Conservation (phyloP, 2,888 invertebrate species). For the Nephrocerus scutellatus region DNA sequence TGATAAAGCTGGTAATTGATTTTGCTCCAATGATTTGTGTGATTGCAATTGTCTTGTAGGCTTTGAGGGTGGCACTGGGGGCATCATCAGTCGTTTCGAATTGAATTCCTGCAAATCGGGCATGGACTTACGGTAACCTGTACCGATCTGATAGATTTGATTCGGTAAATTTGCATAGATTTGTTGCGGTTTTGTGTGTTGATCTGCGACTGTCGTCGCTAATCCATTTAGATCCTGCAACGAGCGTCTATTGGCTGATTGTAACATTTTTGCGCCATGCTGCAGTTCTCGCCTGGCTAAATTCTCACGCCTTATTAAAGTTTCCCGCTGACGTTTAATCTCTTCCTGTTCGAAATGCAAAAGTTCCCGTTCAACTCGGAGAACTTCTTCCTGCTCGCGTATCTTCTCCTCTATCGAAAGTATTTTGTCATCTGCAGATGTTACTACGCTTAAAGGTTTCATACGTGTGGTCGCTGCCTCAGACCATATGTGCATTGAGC, state of each 20-base stretch:
- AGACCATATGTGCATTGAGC: too few relatives aligned
- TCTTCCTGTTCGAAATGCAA: constrained; percentile 72
- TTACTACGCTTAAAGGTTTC: constrained; percentile 48
- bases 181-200: constrained; percentile 36
- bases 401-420: constrained; percentile 59
- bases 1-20: too few relatives aligned
- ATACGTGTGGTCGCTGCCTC: too few relatives aligned
- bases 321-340: constrained; percentile 65
- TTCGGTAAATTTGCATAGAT: constrained; percentile 37
- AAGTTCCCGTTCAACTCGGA: constrained; percentile 71
- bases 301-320: constrained; percentile 59
- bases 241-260: constrained; percentile 53
- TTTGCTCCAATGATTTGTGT: too few relatives aligned
- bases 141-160: constrained; percentile 42
- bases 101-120: constrained; percentile 52
- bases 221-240: constrained; percentile 58
- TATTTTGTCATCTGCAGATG: constrained; percentile 50
- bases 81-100: constrained; percentile 35
- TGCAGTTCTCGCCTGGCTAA: constrained; percentile 52
- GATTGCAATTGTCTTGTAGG: constrained; percentile 54
- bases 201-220: constrained; percentile 36
- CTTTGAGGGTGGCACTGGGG: constrained; percentile 48
- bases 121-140: constrained; percentile 54
- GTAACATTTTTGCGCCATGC: constrained; percentile 46
- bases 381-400: constrained; percentile 64